Conservation (phyloP, 2,113 vertebrate genomes). For the Phainopepla nitens region DNA sequence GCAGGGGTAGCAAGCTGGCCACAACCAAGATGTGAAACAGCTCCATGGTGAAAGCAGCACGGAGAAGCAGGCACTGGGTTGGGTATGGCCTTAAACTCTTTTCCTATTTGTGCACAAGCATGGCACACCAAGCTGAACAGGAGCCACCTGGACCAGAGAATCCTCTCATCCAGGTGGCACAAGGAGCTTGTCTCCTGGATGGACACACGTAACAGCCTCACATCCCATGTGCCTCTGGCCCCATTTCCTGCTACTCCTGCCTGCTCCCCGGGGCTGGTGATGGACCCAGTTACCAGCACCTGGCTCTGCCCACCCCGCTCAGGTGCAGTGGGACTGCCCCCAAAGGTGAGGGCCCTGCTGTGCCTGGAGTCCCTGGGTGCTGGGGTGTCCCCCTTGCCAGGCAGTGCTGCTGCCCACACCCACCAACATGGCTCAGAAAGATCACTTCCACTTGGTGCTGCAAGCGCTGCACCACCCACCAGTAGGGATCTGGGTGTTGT, state of each 20-base stretch:
- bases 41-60: background rate
- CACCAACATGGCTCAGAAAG: background rate
- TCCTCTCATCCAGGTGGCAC: background rate
- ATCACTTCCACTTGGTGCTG: rapidly evolving
- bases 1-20: background rate
- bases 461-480: slow-evolving; percentile 59
- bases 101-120: background rate
- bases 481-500: slow-evolving; percentile 81
- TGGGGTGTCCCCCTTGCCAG: rapidly evolving
- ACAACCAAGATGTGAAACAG: background rate
- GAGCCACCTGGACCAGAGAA: background rate
- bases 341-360: background rate
- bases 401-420: background rate
- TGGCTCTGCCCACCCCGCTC: background rate
- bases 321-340: background rate
- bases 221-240: background rate
- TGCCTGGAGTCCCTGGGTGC: background rate
- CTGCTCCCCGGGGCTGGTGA: background rate
- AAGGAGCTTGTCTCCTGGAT: background rate
- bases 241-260: background rate
- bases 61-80: background rate
- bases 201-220: background rate
- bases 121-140: background rate
- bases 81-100: background rate
- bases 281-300: background rate